Evolutionary conservation across 2,113 vertebrate genomes (phyloP).

Genomic region (Corvus hawaiiensis): DNA sequence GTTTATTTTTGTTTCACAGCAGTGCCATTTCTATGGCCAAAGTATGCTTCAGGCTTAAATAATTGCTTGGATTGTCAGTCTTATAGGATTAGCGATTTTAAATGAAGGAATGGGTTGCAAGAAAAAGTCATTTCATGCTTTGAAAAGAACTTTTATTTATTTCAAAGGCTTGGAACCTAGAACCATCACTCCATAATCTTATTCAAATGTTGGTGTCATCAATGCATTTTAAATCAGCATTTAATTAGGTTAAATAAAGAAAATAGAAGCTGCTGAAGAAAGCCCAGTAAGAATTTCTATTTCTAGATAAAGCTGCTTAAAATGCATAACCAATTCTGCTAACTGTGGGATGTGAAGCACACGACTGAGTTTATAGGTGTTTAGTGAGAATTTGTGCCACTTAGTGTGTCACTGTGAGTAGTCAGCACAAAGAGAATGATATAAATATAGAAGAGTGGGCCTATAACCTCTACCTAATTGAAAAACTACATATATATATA

Average conservation of each 20-base stretch:
- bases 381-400: neutral
- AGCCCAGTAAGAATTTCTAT: neutral
- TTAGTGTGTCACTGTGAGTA: neutral
- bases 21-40: neutral
- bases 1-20: neutral
- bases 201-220: neutral
- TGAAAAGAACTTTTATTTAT: neutral
- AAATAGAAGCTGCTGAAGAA: slow-evolving; percentile 12
- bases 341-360: neutral
- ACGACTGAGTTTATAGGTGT: neutral
- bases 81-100: neutral
- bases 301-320: slow-evolving; percentile 7
- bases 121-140: neutral
- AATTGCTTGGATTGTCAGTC: neutral
- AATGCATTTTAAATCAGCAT: slow-evolving; percentile 11
- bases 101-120: neutral
- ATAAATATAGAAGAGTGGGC: neutral
- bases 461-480: neutral
- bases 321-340: neutral
- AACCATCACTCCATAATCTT: neutral
- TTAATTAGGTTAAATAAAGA: slow-evolving; percentile 30
- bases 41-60: neutral
- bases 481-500: neutral
- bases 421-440: neutral
- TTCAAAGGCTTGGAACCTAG: neutral